Evolutionary conservation across 2,888 invertebrate species (phyloP).

Genomic region (Melinopterus prodromus): DNA sequence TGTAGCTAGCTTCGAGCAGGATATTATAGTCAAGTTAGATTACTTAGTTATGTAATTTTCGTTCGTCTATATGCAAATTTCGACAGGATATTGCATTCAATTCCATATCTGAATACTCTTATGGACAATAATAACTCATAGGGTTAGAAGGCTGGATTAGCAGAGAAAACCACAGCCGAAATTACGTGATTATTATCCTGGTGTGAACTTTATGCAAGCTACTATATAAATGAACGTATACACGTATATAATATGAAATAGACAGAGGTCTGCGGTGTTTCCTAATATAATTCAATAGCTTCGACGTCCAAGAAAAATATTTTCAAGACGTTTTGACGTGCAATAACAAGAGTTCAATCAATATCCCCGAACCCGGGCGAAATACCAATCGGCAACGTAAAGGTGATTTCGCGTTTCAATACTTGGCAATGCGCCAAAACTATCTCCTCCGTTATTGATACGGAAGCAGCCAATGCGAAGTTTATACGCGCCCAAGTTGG

Average conservation of each 20-base stretch:
- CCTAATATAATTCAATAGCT: slow-evolving; percentile 8
- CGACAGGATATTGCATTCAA: too few species aligned
- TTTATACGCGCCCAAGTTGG: slow-evolving; percentile 6
- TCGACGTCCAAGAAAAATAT: slow-evolving; percentile 15
- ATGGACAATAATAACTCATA: too few species aligned
- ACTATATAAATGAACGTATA: too few species aligned
- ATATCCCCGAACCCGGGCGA: slow-evolving; percentile 24
- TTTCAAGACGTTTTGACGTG: slow-evolving; percentile 14
- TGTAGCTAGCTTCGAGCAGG: neutral
- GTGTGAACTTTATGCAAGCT: too few species aligned
- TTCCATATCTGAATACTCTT: too few species aligned
- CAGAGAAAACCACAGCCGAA: too few species aligned
- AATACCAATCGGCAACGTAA: slow-evolving; percentile 18
- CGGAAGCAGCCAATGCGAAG: slow-evolving; percentile 7
- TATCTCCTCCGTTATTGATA: slow-evolving; percentile 16
- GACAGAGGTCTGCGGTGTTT: neutral
- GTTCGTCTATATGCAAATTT: too few species aligned
- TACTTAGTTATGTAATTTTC: too few species aligned
- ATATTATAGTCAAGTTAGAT: too few species aligned
- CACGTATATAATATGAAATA: too few species aligned
- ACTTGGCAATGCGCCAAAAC: slow-evolving; percentile 4
- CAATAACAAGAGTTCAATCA: slow-evolving; percentile 26
- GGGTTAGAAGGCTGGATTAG: too few species aligned
- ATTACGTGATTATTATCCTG: too few species aligned
- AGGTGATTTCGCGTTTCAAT: slow-evolving; percentile 22